phyloP scores from a whole-genome alignment of 1,140 invertebrate genomes.

The Hypsibius dujardini region DNA sequence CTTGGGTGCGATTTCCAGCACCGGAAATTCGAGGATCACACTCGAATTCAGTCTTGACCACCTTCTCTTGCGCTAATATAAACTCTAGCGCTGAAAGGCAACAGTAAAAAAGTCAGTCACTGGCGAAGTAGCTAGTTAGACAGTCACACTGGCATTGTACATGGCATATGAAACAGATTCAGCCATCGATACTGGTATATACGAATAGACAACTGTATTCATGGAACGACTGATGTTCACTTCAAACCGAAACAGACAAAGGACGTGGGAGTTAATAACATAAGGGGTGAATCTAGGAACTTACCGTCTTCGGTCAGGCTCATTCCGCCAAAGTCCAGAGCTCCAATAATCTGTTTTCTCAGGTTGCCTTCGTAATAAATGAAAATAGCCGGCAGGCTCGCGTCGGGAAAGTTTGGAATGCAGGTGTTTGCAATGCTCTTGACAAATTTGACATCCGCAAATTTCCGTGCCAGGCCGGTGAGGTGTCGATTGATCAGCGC shows the following conservation, averaged over 20 bases:
- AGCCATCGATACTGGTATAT: no score
- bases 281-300: conserved; percentile 11
- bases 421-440: conserved; percentile 79
- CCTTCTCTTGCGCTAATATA: conserved; percentile 61
- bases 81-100: conserved; percentile 63
- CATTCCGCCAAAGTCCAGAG: conserved; percentile 57
- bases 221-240: no score
- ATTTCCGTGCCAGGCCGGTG: conserved; percentile 54
- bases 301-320: conserved; percentile 58
- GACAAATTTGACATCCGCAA: conserved; percentile 72
- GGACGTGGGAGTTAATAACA: no score
- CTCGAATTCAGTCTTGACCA: conserved; percentile 59
- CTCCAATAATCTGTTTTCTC: conserved; percentile 68
- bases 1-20: neutral
- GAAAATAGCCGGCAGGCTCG: conserved; percentile 81
- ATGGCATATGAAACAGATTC: conserved; percentile 20
- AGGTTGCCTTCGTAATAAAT: conserved; percentile 67
- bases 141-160: no score
- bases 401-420: conserved; percentile 86
- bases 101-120: no score
- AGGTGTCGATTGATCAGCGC: conserved; percentile 71
- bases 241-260: no score
- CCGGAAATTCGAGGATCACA: conserved; percentile 48
- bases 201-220: no score
- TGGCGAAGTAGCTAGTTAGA: no score